phyloP scores from a whole-genome alignment of 2,113 vertebrate species.

The Stegastes partitus region DNA sequence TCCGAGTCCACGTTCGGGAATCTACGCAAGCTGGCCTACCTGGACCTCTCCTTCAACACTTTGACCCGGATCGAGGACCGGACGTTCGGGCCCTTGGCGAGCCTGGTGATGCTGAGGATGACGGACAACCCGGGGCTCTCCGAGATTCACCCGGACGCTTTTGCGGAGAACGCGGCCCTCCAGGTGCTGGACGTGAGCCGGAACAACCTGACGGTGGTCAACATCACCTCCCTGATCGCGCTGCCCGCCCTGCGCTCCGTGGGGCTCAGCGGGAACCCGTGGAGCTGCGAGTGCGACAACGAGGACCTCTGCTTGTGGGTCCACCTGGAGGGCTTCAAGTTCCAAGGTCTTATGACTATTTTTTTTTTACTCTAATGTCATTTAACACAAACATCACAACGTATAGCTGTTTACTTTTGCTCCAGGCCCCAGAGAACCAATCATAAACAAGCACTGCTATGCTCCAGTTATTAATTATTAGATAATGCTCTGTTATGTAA shows the following conservation, averaged over 20 bases:
- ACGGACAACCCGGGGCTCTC: constrained; percentile 90
- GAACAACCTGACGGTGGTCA: constrained; percentile 88
- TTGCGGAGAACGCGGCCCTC: constrained; percentile 88
- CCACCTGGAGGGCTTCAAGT: constrained; percentile 85
- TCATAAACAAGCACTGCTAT: neutral
- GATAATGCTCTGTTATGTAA: constrained; percentile 48
- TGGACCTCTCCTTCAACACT: constrained; percentile 94
- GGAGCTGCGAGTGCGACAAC: constrained; percentile 92
- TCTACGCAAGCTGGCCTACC: constrained; percentile 89
- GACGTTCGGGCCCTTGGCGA: constrained; percentile 89
- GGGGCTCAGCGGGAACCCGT: constrained; percentile 90
- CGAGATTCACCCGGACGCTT: constrained; percentile 87
- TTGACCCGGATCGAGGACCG: constrained; percentile 86
- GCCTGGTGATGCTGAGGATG: constrained; percentile 91
- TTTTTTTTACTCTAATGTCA: neutral
- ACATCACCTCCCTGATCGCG: constrained; percentile 81
- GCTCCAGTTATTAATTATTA: constrained; percentile 48
- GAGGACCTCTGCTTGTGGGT: constrained; percentile 91
- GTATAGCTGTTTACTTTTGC: neutral
- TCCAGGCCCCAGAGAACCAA: constrained; percentile 1
- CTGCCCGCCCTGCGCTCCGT: constrained; percentile 86
- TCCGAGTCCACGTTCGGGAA: constrained; percentile 92
- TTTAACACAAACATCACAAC: neutral
- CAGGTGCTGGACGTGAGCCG: constrained; percentile 92
- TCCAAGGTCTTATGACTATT: constrained; percentile 86